A percentile compares a stretch with the other conserved stretches of the same genome.
These are phyloP conservation scores for Hydrolagus colliei DNA, from an alignment of 2,797 vertebrate genomes.

Conservation along the genomic window DNA sequence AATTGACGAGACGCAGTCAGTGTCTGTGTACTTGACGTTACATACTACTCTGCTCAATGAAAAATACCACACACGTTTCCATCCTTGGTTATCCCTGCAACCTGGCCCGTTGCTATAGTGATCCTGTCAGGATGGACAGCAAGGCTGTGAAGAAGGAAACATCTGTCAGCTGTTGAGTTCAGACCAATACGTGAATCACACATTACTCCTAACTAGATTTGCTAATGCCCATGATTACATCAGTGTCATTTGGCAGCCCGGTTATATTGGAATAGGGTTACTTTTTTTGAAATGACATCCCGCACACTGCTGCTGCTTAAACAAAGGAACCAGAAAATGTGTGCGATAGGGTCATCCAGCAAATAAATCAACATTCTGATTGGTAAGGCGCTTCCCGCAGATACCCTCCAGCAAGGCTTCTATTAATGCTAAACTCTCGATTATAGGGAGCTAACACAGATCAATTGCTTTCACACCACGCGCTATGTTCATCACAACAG, in stretches of 20 bases:
- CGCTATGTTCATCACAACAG: too few relatives aligned
- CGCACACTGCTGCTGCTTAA: neutral
- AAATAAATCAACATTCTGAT: neutral
- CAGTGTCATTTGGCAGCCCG: neutral
- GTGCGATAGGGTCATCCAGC: neutral
- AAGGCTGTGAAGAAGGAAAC: constrained; percentile 62
- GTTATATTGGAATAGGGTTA: neutral
- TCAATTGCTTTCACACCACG: neutral
- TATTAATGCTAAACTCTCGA: neutral
- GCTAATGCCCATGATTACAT: neutral
- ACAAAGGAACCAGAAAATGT: neutral
- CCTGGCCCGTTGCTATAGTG: constrained; percentile 97
- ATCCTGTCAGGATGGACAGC: constrained; percentile 97
- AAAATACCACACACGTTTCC: constrained; percentile 76
- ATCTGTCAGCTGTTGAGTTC: neutral
- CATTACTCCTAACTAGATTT: constrained; percentile 2
- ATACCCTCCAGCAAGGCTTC: neutral
- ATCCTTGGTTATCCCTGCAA: constrained; percentile 88
- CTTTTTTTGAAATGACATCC: neutral
- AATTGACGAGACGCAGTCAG: neutral
- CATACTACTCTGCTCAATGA: neutral
- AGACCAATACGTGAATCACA: neutral
- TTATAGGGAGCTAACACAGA: neutral
- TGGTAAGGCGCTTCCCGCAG: neutral
- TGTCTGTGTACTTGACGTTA: neutral